Evolutionary conservation across 2,113 vertebrate species (phyloP).

Genomic region (Anoura caudifer): DNA sequence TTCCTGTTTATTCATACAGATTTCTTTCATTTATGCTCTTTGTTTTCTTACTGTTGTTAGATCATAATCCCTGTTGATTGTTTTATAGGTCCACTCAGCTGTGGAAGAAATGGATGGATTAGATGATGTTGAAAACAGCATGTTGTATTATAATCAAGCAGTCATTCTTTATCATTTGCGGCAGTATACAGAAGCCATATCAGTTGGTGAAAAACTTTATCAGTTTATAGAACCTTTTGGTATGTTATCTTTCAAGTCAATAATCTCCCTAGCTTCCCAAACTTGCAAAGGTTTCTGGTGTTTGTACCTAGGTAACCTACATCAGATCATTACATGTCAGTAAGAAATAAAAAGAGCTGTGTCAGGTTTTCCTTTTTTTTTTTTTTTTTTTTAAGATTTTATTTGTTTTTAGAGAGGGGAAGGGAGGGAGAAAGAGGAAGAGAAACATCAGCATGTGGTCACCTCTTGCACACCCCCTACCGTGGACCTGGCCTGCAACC

Average conservation of each 20-base stretch:
- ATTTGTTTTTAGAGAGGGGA: too few relatives aligned
- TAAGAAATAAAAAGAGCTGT: neutral
- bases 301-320: neutral
- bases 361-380: neutral
- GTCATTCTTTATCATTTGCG: slow-evolving; percentile 95
- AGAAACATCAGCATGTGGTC: too few relatives aligned
- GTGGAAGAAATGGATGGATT: slow-evolving; percentile 96
- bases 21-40: neutral
- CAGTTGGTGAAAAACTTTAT: slow-evolving; percentile 96
- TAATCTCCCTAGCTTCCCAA: neutral
- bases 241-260: slow-evolving; percentile 78
- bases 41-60: neutral
- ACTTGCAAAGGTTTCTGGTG: neutral
- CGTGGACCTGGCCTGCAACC: too few relatives aligned
- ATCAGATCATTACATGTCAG: neutral
- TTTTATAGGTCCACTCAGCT: slow-evolving; percentile 89
- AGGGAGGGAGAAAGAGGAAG: too few relatives aligned
- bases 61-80: neutral
- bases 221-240: slow-evolving; percentile 99
- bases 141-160: slow-evolving; percentile 97
- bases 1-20: neutral
- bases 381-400: too few relatives aligned
- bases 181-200: slow-evolving; percentile 95
- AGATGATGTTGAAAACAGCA: slow-evolving; percentile 97
- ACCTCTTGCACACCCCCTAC: too few relatives aligned